Evolutionary conservation across 2,797 vertebrate genomes (phyloP), one percentile per base, ranked within the genome.

Genomic region (Lutjanus argentimaculatus): DNA sequence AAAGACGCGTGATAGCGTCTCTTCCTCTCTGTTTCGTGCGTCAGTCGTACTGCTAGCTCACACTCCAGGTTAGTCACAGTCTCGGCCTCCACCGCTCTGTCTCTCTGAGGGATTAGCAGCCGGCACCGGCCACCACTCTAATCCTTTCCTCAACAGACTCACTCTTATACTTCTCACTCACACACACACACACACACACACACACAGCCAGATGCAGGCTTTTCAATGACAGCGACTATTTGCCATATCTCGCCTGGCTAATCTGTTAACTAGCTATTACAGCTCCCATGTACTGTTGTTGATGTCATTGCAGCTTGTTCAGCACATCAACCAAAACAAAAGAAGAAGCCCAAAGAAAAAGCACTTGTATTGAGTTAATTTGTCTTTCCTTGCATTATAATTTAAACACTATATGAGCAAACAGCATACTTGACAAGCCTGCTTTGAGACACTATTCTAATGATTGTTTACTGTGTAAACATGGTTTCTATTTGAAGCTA

Each of bases 401-500:
- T 68, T 57, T 59, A 64, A 81, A 80, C 21, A 66, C 68, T 64
- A 21, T n/a, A 46, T 42, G 63, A 67, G 55, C 49, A 85, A 80
- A 88, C 62, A 55, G 67, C 43, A 64, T 53, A 85, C 81, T 82
- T 74, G 84, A 76, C 62, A 46, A 78, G 83, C 74, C 82, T 83
- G 86, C 88, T 85, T 65, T 2, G 13, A 79, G 67, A 75, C 62
- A 61, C 68, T 65, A 82, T 80, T 89, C 74, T 85, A 58, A 59
- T 42, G 75, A 83, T 63, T 92, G 90, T 93, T 92, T 89, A 89
- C 88, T 87, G 46, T 88, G 90, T 92, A 88, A 93, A 94, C 85
- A 89, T 51, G 36, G 42, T 77, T 61, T 85, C 75, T 80, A 89
- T 91, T 92, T 88, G 73, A 88, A 86, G 82, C 79, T 48, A 45